These are phyloP conservation scores for Phaedon cochleariae DNA, from an alignment of 2,888 invertebrate genomes.

Conservation along the genomic window DNA sequence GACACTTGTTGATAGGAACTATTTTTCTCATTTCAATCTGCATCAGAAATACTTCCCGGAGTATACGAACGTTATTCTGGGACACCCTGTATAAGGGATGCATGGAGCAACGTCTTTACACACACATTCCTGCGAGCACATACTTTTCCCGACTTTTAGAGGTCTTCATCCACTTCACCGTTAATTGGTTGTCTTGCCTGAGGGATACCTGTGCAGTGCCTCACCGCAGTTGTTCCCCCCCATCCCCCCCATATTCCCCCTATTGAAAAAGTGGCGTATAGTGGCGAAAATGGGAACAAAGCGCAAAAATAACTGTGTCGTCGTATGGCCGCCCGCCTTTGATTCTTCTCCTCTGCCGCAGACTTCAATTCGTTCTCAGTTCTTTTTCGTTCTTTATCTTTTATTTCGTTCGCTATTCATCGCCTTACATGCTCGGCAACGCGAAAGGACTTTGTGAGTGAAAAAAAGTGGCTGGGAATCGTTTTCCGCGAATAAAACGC, in stretches of 20 bases:
- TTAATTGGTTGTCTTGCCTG: constrained; percentile 34
- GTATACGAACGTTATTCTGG: too few relatives aligned
- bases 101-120: too few relatives aligned
- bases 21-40: too few relatives aligned
- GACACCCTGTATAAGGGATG: too few relatives aligned
- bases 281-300: constrained; percentile 35
- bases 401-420: not conserved
- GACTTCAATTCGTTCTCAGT: not conserved
- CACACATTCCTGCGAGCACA: too few relatives aligned
- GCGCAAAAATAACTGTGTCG: constrained; percentile 37
- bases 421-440: not conserved
- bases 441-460: not conserved
- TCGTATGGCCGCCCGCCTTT: constrained; percentile 34
- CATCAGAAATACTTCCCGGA: too few relatives aligned
- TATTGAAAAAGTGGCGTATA: too few relatives aligned
- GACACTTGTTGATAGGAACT: too few relatives aligned
- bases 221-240: too few relatives aligned
- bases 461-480: not conserved
- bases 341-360: constrained; percentile 19
- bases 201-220: constrained; percentile 41
- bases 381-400: not conserved
- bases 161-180: constrained; percentile 13
- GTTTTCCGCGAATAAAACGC: not conserved
- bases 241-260: too few relatives aligned
- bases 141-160: not conserved